Evolutionary conservation across 2,113 vertebrate genomes (phyloP).

Genomic region (Nothocercus julius): DNA sequence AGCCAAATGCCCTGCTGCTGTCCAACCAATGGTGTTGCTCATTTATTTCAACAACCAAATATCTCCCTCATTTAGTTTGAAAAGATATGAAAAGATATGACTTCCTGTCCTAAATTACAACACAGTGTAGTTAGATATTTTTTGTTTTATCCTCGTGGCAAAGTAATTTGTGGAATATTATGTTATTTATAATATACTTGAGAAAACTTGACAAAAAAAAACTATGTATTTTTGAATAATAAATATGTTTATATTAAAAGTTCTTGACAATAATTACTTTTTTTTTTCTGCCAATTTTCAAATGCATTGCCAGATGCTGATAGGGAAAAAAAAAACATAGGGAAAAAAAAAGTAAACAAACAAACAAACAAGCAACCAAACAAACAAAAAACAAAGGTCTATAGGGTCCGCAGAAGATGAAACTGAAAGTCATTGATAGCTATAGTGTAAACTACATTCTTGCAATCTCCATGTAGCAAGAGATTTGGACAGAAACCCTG

Average conservation of each 20-base stretch:
- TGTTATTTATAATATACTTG: background rate
- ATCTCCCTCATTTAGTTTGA: background rate
- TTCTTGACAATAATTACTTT: background rate
- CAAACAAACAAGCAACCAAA: too few species aligned
- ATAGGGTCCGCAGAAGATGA: background rate
- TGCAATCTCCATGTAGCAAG: background rate
- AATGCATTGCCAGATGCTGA: background rate
- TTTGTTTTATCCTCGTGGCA: background rate
- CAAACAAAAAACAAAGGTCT: background rate
- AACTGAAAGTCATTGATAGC: background rate
- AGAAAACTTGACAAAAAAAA: background rate
- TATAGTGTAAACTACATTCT: background rate
- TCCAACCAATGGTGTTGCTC: background rate
- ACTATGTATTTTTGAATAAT: background rate
- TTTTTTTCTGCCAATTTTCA: background rate
- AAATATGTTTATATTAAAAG: background rate
- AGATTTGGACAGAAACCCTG: background rate
- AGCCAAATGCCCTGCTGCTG: background rate
- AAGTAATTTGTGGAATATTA: background rate
- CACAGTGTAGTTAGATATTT: background rate
- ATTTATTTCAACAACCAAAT: background rate
- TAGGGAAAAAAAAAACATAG: background rate
- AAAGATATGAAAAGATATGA: background rate
- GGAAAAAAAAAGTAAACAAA: too few species aligned
- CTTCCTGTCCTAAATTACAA: background rate